Conservation (phyloP, 2,888 invertebrate genomes). For the Caenorhabditis zanzibari region DNA sequence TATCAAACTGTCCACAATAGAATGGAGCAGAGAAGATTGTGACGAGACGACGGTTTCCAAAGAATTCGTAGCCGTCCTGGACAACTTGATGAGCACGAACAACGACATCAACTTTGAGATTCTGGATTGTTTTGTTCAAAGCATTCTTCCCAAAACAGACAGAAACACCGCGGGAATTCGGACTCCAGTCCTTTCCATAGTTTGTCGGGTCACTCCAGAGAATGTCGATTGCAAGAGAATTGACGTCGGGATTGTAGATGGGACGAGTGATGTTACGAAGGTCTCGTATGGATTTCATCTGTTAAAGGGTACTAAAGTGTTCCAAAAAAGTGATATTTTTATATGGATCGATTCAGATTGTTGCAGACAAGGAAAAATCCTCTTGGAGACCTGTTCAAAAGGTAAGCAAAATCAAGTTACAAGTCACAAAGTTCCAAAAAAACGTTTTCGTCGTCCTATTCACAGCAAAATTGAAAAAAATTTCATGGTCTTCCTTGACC, state of each 20-base stretch:
- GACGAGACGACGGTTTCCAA: slow-evolving; percentile 80
- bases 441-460: too few species aligned
- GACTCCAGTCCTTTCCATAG: slow-evolving; percentile 66
- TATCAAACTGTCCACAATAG: slow-evolving; percentile 78
- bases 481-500: too few species aligned
- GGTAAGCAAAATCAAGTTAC: too few species aligned
- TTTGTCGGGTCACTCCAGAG: slow-evolving; percentile 84
- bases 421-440: too few species aligned
- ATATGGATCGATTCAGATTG: too few species aligned
- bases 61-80: slow-evolving; percentile 87
- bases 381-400: too few species aligned
- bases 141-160: slow-evolving; percentile 83
- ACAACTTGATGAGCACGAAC: slow-evolving; percentile 80
- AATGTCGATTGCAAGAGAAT: slow-evolving; percentile 84
- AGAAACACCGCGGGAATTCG: slow-evolving; percentile 85
- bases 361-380: too few species aligned
- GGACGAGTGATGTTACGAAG: slow-evolving; percentile 65
- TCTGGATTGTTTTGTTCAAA: neutral
- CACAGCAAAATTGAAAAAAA: too few species aligned
- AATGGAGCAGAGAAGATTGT: slow-evolving; percentile 75
- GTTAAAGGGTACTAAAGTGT: too few species aligned
- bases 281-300: slow-evolving; percentile 71
- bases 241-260: slow-evolving; percentile 79
- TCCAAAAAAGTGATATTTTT: too few species aligned
- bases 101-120: slow-evolving; percentile 8